Evolutionary conservation across 2,888 invertebrate species (phyloP), one percentile per base, ranked within the genome.

Genomic region (Drosophila hawaiiensis): DNA sequence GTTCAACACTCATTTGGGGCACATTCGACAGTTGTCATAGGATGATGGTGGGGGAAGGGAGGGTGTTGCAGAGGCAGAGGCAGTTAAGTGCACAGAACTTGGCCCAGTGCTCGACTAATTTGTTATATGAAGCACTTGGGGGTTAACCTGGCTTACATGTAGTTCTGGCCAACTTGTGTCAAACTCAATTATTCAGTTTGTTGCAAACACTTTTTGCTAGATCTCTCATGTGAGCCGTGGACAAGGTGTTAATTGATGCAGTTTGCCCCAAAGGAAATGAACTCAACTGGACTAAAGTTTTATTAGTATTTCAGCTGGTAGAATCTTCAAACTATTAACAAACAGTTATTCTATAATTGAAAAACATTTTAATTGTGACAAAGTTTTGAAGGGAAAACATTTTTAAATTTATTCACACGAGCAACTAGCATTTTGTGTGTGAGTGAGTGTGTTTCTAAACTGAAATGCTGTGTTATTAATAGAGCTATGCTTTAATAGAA

Each of bases 91-190:
- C 53, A 49, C 47, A n/a, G 16, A 58, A 9, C 28, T 60, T 55
- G 56, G 33, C 10, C 16, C 33, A n/a, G 31, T 53, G 61, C 58
- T 69, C 31, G 54, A 63, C 60, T 69, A 64, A 80, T 75, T 75
- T 56, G 31, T 33, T 35, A 19, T 55, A 35, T 61, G 50, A 12
- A 41, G 12, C 53, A 58, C 41, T 33, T 62, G 50, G 1, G 14
- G 52, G 43, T 49, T 64, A 59, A 33, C 59, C 10, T 19, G 29
- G 22, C 31, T 50, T 43, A 49, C 61, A 60, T 33, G 54, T 58
- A 61, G 35, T 55, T 52, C 14, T 41, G 31, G 9, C n/a, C 25
- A 72, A 75, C 60, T 43, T 68, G 39, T 14, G 28, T 25, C 12
- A 19, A 39, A 43, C 71, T 39, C 37, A 76, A 55, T 50, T 76